Evolutionary conservation across 2,797 vertebrate genomes (phyloP), one percentile per base, ranked within the genome.

Genomic region (Onychomys torridus): DNA sequence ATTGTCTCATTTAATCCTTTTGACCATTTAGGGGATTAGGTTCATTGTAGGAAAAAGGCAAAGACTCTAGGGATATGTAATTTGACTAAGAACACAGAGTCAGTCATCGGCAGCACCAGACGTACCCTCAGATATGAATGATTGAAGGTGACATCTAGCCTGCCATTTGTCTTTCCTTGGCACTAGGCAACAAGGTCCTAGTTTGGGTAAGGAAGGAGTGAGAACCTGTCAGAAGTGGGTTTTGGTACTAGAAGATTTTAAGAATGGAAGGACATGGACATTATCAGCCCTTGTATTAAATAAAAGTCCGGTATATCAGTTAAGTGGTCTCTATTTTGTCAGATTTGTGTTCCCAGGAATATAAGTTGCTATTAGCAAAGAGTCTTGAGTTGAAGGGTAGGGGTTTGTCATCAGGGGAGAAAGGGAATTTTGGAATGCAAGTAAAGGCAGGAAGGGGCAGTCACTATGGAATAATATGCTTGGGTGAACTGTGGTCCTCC

Each of bases 1-100:
- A 1, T 93, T 69, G 83, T 79, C 73, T 92, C 77, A 59, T 85
- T 92, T 94, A 83, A 63, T 95, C 83, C 94, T 93, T 16, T 57
- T 63, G 16, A 65, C 16, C 46, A 4, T 90, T 75, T 61, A 63
- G 46, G 59, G 71, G 79, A 76, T 85, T 91, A 88, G 91, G 73
- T 75, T 32, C 52, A 0, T 78, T 94, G 83, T 90, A 93, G 67
- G 89, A 21, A 21, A 40, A 76, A 93, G 83, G 85, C 89, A 83
- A 77, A 75, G 32, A 85, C 32, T 92, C 67, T 71, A 77, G 84
- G 10, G 14, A 69, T 78, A 69, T 77, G 29, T 65, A 86, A 63
- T 76, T 52, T 84, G 63, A n/a, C 55, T 27, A 67, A 63, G 46
- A 49, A 94, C 71, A 55, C 85, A 52, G 13, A 87, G 61, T 82